Evolutionary conservation across 2,113 vertebrate species (phyloP).

Genomic region (Grammomys surdaster): DNA sequence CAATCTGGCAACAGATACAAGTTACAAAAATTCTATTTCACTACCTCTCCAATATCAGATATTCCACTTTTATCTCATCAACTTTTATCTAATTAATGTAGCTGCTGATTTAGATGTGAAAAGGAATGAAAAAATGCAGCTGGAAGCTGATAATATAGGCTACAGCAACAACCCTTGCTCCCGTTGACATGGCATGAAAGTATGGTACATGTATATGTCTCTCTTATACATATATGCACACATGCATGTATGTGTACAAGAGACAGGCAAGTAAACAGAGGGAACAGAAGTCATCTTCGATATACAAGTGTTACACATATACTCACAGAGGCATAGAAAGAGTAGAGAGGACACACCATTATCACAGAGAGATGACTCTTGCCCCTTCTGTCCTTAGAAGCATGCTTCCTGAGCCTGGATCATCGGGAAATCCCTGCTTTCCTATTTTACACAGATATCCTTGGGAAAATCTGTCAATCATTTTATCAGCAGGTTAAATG

Average conservation of each 20-base stretch:
- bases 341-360: background rate
- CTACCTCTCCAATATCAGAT: background rate
- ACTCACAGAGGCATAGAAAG: background rate
- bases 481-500: background rate
- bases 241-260: too few species aligned
- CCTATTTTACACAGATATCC: conserved; percentile 14
- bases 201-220: background rate
- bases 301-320: background rate
- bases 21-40: background rate
- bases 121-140: background rate
- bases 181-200: background rate
- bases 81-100: background rate
- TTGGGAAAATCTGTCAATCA: background rate
- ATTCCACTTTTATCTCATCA: conserved; percentile 46
- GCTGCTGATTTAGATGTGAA: background rate
- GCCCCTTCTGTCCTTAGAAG: background rate
- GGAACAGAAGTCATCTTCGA: background rate
- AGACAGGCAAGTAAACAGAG: background rate
- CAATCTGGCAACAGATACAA: background rate
- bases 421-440: conserved; percentile 13
- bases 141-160: conserved; percentile 35
- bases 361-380: background rate
- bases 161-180: background rate
- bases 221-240: background rate
- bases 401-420: background rate